Evolutionary conservation across 1,140 invertebrate genomes (phyloP).

Genomic region (Anastatus disparis): DNA sequence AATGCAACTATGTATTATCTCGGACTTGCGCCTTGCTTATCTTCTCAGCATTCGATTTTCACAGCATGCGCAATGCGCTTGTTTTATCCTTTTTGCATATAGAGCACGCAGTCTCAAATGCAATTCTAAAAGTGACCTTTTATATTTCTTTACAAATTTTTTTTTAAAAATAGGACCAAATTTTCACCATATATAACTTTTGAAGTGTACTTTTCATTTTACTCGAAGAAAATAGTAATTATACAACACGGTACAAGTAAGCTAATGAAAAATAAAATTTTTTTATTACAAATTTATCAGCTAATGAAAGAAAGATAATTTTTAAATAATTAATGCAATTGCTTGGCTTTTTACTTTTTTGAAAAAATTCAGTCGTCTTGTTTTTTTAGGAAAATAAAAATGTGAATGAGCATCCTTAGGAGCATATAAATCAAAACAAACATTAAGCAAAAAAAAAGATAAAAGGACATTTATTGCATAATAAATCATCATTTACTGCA

Average conservation of each 20-base stretch:
- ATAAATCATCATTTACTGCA: too few species aligned
- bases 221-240: too few species aligned
- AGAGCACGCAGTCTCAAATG: too few species aligned
- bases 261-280: neutral
- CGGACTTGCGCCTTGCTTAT: constrained; percentile 16
- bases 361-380: constrained; percentile 10
- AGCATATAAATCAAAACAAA: constrained; percentile 12
- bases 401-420: constrained; percentile 26
- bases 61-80: constrained; percentile 29
- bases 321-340: neutral
- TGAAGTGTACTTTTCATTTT: too few species aligned
- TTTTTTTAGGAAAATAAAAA: constrained; percentile 32
- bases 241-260: constrained; percentile 24
- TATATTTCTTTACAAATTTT: too few species aligned
- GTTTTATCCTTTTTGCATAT: too few species aligned
- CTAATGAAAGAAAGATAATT: neutral
- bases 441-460: neutral
- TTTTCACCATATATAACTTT: too few species aligned
- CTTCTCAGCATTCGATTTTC: constrained; percentile 3
- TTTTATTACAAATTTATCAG: neutral
- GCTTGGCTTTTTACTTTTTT: constrained; percentile 36
- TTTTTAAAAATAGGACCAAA: too few species aligned
- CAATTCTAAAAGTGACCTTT: too few species aligned
- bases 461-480: constrained; percentile 12
- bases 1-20: too few species aligned